Evolutionary conservation across 2,113 vertebrate genomes (phyloP).

Genomic region (Chiloscyllium plagiosum): DNA sequence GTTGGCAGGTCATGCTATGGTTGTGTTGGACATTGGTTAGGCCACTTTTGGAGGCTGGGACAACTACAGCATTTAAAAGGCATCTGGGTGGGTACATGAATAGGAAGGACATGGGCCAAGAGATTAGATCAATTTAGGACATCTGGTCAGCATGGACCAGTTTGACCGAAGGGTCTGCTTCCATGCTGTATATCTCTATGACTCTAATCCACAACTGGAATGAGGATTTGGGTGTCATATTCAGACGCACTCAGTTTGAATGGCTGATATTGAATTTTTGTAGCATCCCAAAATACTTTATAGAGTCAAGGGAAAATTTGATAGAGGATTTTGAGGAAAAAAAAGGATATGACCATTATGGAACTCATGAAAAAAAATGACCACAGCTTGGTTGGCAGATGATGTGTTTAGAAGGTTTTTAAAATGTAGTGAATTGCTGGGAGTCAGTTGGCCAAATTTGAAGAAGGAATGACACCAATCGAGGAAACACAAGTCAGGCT

Average conservation of each 20-base stretch:
- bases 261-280: neutral
- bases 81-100: too few species aligned
- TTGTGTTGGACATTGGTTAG: too few species aligned
- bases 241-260: neutral
- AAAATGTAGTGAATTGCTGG: neutral
- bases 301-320: neutral
- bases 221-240: neutral
- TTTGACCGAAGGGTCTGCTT: too few species aligned
- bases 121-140: too few species aligned
- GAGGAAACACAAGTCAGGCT: neutral
- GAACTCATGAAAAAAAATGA: neutral
- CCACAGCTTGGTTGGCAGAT: neutral
- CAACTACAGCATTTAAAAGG: too few species aligned
- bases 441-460: neutral
- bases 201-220: neutral
- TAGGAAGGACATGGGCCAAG: too few species aligned
- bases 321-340: neutral
- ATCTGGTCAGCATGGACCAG: too few species aligned
- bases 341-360: neutral
- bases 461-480: neutral
- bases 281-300: neutral
- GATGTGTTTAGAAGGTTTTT: neutral
- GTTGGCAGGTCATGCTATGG: too few species aligned
- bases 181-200: too few species aligned
- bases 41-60: too few species aligned